Percentiles rank a stretch among this genome's conserved stretches.
These are phyloP conservation scores for Halcyon leucocephala DNA, from an alignment of 2,797 vertebrate species.

Conservation along the genomic window DNA sequence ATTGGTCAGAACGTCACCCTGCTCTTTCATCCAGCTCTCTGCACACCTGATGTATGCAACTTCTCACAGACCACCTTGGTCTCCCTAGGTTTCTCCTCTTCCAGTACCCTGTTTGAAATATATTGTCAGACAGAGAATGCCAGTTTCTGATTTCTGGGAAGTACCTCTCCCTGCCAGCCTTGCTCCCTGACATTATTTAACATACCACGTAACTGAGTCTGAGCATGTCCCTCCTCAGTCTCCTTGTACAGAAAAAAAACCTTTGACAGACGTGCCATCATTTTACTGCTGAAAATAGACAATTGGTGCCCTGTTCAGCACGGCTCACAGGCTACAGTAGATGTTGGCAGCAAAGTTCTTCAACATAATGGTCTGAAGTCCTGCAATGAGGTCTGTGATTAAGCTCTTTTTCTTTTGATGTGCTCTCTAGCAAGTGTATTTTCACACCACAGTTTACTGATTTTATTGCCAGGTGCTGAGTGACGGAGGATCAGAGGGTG, in stretches of 20 bases:
- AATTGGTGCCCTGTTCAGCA: not conserved
- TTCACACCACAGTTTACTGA: slow-evolving; percentile 1
- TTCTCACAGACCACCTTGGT: not conserved
- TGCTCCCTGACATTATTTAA: not conserved
- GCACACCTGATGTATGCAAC: not conserved
- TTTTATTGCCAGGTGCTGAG: slow-evolving; percentile 52
- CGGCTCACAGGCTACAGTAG: not conserved
- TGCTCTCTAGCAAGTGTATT: not conserved
- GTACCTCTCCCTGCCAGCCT: not conserved
- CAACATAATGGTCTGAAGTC: not conserved
- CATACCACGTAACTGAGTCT: not conserved
- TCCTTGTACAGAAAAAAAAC: not conserved
- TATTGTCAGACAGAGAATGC: not conserved
- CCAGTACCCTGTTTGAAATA: not conserved
- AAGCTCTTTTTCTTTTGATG: slow-evolving; percentile 1
- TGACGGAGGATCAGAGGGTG: not conserved
- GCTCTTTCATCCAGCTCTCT: not conserved
- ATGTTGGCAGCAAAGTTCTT: not conserved
- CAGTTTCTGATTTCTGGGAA: not conserved
- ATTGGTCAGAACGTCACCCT: not conserved
- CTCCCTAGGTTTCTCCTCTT: not conserved
- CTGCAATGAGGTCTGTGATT: not conserved
- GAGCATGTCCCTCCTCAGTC: not conserved
- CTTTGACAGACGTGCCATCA: not conserved
- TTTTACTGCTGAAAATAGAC: not conserved